These are phyloP conservation scores for Mayetiola destructor DNA, from an alignment of 2,888 invertebrate genomes.

Conservation along the genomic window DNA sequence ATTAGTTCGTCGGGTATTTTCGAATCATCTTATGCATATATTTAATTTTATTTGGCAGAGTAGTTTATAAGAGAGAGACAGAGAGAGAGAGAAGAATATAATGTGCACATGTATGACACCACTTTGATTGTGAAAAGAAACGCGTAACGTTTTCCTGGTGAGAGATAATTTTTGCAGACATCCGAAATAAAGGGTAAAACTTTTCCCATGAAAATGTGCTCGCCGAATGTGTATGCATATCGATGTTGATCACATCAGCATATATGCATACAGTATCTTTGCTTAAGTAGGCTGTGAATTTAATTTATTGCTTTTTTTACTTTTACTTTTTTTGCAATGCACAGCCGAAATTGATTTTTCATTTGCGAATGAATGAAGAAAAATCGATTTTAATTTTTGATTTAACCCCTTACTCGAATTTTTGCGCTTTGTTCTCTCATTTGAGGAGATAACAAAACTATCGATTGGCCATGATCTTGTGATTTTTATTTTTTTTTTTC, in stretches of 20 bases:
- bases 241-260: not conserved
- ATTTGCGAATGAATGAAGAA: no score
- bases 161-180: not conserved
- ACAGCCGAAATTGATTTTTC: no score
- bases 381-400: not conserved
- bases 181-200: slow-evolving; percentile 4
- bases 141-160: not conserved
- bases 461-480: no score
- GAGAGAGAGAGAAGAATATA: no score
- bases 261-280: slow-evolving; percentile 1
- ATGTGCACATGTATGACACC: no score
- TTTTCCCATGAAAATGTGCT: slow-evolving; percentile 15
- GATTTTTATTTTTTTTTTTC: slow-evolving; percentile 1
- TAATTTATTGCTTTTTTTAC: slow-evolving; percentile 10
- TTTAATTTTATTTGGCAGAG: slow-evolving; percentile 22
- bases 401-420: not conserved
- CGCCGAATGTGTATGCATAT: slow-evolving; percentile 5
- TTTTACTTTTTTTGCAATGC: not conserved
- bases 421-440: no score
- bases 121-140: not conserved
- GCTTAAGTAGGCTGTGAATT: slow-evolving; percentile 6
- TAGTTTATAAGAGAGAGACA: no score
- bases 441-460: no score
- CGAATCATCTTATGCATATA: slow-evolving; percentile 21
- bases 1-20: no score